Evolutionary conservation across 2,113 vertebrate species (phyloP).

Genomic region (Entelurus aequoreus): DNA sequence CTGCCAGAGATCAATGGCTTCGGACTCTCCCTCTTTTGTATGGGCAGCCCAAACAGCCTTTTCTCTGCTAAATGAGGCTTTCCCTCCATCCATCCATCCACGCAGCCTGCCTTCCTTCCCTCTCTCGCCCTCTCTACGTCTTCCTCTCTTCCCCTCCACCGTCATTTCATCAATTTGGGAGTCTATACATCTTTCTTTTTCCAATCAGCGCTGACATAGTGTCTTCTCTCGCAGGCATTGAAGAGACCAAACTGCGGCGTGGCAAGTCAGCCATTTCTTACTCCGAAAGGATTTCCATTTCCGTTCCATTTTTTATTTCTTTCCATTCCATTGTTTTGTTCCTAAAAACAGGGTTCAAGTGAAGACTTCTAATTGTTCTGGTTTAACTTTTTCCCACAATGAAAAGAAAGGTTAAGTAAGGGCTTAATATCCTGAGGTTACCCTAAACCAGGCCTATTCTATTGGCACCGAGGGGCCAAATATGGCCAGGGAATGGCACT

Average conservation of each 20-base stretch:
- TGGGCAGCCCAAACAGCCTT: constrained; percentile 90
- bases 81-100: constrained; percentile 65
- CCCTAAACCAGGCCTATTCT: too few species aligned
- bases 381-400: neutral
- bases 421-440: too few species aligned
- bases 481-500: too few species aligned
- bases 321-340: neutral
- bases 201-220: constrained; percentile 84
- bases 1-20: constrained; percentile 98
- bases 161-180: constrained; percentile 78
- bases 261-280: constrained; percentile 14
- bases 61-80: constrained; percentile 93
- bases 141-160: constrained; percentile 58
- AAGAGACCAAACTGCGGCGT: constrained; percentile 31
- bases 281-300: constrained; percentile 16
- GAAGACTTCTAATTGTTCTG: neutral
- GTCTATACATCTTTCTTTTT: constrained; percentile 87
- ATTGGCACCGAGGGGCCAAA: too few species aligned
- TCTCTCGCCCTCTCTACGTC: constrained; percentile 55
- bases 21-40: constrained; percentile 94
- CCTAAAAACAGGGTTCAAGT: neutral
- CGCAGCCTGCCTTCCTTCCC: constrained; percentile 43
- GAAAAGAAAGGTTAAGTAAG: too few species aligned
- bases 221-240: constrained; percentile 65
- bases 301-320: too few species aligned